Evolutionary conservation across 2,113 vertebrate species (phyloP), one percentile per base, ranked within the genome.

Genomic region (Saccopteryx leptura): DNA sequence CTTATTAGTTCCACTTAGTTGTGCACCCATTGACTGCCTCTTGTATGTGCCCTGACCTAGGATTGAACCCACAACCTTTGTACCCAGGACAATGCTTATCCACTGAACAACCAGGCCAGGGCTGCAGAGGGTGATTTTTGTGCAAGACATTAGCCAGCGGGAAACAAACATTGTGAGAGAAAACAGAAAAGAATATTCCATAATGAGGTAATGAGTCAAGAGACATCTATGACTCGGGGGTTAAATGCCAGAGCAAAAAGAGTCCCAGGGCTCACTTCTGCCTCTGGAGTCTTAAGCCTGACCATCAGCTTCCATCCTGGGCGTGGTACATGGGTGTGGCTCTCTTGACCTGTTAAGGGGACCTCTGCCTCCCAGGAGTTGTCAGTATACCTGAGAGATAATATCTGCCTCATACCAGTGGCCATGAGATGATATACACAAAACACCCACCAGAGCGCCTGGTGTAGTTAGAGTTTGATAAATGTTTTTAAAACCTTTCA

Each of bases 401-500:
- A 72, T 1, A 17, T 24, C 63, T 65, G 48, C 46, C 88, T 94
- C 13, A 0, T 5, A 48, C 46, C 23, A 23, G 69, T 4, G 58
- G n/a, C 83, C 24, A 1, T 56, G 69, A 19, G n/a, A 61, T 7
- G 31, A 52, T 14, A 39, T 0, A 31, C 52, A 58, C 19, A 46
- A 39, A 78, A 11, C 48, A 79, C 48, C 66, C 13, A 46, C 74
- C 75, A n/a, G 63, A 21, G 63, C 1, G 1, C 31, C 85, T 33
- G 24, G 46, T 9, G 9, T 0, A 10, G 52, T 75, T 58, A 66
- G 76, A 46, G 19, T 91, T 61, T 71, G 81, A 83, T 83, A 26
- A 54, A 88, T 82, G 82, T 89, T 88, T 80, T 54, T 84, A 28
- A 93, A 85, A 88, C 26, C 19, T 86, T 80, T 84, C 31, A 26